Conservation (phyloP, 92 coral and sea anemone species). For the Phymanthus crucifer region DNA sequence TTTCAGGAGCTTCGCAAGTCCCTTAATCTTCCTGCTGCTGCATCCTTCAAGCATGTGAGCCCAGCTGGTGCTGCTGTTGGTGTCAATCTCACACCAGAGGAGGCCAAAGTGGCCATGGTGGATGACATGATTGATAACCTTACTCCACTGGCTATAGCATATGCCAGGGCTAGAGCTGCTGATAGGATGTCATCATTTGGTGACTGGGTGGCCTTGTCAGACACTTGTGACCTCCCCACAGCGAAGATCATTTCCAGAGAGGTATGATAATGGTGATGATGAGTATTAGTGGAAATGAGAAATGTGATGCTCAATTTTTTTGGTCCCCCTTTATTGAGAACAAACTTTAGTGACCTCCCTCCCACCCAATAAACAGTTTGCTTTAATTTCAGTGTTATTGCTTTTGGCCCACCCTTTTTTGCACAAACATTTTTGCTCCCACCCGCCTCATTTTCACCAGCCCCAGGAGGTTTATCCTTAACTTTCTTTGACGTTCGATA, state of each 20-base stretch:
- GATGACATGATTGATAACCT: conserved; percentile 87
- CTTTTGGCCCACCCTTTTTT: too few species aligned
- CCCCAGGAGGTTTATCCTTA: neutral
- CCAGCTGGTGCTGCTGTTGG: conserved; percentile 99
- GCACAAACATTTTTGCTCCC: too few species aligned
- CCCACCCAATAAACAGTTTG: too few species aligned
- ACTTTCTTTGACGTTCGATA: neutral
- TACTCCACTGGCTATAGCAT: conserved; percentile 92
- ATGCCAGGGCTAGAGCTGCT: conserved; percentile 99
- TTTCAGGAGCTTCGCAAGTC: conserved; percentile 86
- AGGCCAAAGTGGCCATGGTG: conserved; percentile 97
- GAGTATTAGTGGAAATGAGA: neutral
- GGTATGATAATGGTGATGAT: conserved; percentile 35
- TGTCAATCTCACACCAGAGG: conserved; percentile 68
- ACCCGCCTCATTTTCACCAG: too few species aligned
- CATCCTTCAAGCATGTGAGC: conserved; percentile 97
- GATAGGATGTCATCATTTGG: conserved; percentile 99
- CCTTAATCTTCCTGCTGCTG: conserved; percentile 86
- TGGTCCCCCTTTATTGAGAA: too few species aligned
- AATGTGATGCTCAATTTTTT: too few species aligned
- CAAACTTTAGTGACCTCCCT: too few species aligned
- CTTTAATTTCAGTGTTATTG: too few species aligned
- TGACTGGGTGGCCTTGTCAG: conserved; percentile 98
- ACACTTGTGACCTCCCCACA: conserved; percentile 86
- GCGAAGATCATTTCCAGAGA: conserved; percentile 96